phyloP scores from a whole-genome alignment of 1,140 invertebrate species.

The Zaprionus vittiger region DNA sequence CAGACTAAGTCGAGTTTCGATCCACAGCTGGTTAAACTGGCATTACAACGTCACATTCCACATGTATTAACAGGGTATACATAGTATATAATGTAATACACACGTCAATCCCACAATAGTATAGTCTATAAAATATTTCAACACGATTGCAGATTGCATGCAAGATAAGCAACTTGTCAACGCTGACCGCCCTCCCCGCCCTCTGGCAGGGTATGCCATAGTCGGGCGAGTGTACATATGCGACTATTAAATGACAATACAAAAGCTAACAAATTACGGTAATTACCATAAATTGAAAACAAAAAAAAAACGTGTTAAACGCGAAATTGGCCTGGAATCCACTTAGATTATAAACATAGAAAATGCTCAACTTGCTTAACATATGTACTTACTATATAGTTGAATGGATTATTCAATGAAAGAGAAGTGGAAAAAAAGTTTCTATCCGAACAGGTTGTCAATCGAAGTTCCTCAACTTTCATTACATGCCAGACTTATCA shows the following conservation, averaged over 20 bases:
- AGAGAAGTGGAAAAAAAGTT: neutral
- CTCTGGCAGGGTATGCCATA: neutral
- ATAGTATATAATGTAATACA: too few relatives aligned
- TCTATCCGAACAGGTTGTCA: neutral
- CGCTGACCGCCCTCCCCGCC: neutral
- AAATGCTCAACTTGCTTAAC: neutral
- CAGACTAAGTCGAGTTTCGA: constrained; percentile 29
- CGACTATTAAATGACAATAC: constrained; percentile 63
- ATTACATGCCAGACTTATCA: neutral
- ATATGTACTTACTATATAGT: neutral
- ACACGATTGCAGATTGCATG: neutral
- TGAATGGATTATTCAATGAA: neutral
- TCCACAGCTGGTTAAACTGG: neutral
- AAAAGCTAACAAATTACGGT: constrained; percentile 61
- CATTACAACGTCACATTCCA: neutral
- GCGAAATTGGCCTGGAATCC: constrained; percentile 24
- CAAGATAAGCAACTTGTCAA: neutral
- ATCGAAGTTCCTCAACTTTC: neutral
- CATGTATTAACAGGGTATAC: neutral
- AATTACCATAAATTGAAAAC: constrained; percentile 66
- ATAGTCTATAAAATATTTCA: too few relatives aligned
- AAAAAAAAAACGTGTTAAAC: constrained; percentile 28
- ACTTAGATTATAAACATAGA: constrained; percentile 7
- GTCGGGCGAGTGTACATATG: neutral
- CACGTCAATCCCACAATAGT: too few relatives aligned